These are phyloP conservation scores for Macrosteles quadrilineatus DNA, from an alignment of 1,140 invertebrate genomes.

Conservation along the genomic window DNA sequence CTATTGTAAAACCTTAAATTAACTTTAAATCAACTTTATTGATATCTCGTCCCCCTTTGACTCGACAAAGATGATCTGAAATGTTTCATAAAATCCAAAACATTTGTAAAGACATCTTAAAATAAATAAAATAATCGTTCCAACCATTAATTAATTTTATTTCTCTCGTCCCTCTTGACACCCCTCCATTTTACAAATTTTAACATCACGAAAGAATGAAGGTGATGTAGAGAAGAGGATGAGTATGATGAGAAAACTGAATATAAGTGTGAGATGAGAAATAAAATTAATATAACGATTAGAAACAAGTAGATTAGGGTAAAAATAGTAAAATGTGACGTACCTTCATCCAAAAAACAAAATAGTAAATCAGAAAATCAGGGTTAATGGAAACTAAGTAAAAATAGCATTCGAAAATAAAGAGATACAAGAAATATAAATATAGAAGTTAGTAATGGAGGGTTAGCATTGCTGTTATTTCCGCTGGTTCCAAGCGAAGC, in stretches of 20 bases:
- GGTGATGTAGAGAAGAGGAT: not conserved
- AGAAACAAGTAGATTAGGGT: not conserved
- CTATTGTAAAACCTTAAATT: no score
- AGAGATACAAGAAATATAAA: constrained; percentile 6
- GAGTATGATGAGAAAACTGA: not conserved
- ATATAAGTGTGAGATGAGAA: not conserved
- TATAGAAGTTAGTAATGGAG: constrained; percentile 19
- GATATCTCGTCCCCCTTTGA: no score
- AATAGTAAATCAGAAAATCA: not conserved
- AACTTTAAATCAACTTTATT: no score
- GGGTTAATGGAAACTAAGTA: not conserved
- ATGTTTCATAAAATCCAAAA: no score
- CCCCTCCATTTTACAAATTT: not conserved
- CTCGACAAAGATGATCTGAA: no score
- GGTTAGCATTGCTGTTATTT: constrained; percentile 18
- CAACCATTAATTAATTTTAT: constrained; percentile 12
- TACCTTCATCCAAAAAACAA: constrained; percentile 15
- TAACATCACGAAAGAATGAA: not conserved
- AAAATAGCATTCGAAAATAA: not conserved
- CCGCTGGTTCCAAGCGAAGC: constrained; percentile 14
- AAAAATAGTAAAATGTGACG: constrained; percentile 12
- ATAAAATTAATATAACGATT: constrained; percentile 9
- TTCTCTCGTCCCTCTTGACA: not conserved
- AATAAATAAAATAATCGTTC: no score
- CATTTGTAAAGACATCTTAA: no score